Evolutionary conservation across 2,888 invertebrate genomes (phyloP), one percentile per base, ranked within the genome.

Genomic region (Drosophila subsilvestris): DNA sequence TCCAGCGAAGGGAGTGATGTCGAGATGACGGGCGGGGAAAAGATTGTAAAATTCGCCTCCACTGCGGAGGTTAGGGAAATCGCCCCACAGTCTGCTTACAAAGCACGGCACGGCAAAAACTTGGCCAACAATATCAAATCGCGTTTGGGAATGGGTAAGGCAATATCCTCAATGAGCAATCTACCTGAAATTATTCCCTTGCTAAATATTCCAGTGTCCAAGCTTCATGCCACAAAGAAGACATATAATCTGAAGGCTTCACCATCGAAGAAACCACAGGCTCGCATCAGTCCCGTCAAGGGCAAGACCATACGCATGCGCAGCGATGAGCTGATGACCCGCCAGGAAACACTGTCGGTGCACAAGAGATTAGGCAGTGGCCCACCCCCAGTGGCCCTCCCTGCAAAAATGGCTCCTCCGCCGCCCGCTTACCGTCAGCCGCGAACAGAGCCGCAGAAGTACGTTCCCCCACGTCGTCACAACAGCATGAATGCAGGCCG

Each of bases 31-130:
- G 69, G 42, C 47, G 50, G n/a, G 9, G 92, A 92, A 56, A 92
- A 92, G 76, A 86, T 90, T 57, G 92, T 92, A 0, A 91, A 92
- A 57, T 92, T 92, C 60, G 92, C 92, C 4, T 89, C 92, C 0
- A 91, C 91, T 14, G 92, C 92, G 3, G 92, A 92, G 77, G 91
- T 92, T 10, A 83, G 91, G n/a, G 92, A 92, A 83, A 92, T 92
- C 8, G 88, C 89, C 0, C 80, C 92, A n/a, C 75, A 81, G 3
- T 32, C 68, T 1, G 12, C 74, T 1, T 77, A 73, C 48, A 88
- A 81, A 45, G 14, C 68, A 14, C 75, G 76, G n/a, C 75, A 70
- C 25, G 78, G 76, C 44, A 76, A n/a, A 32, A 84, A 78, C 18
- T 75, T 88, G 63, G 76, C 80, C 20, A 59, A 75, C 9, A 78